These are phyloP conservation scores for Cairina moschata DNA, from an alignment of 2,113 vertebrate genomes.

Conservation along the genomic window DNA sequence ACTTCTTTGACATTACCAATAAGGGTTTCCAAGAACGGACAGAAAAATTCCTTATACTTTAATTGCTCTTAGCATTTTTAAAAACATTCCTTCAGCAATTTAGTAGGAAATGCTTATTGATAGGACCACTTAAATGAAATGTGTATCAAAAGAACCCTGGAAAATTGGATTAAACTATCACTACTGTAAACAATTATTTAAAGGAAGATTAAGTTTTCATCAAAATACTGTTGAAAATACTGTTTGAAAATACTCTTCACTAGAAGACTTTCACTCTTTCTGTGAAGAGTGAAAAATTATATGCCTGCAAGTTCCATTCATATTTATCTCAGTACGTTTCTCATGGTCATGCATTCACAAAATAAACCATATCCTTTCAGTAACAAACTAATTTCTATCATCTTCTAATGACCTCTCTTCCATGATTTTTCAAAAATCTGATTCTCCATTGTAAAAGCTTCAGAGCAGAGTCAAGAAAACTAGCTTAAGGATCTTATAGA, in stretches of 20 bases:
- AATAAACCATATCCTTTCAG: neutral
- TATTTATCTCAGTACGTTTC: neutral
- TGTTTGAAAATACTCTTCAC: neutral
- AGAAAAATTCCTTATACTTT: constrained; percentile 23
- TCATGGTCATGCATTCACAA: neutral
- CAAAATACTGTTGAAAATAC: neutral
- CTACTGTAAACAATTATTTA: neutral
- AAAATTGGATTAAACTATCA: neutral
- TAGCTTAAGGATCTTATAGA: neutral
- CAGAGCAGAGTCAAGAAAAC: neutral
- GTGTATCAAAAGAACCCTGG: rapidly evolving
- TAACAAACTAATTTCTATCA: neutral
- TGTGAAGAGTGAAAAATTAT: neutral
- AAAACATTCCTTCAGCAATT: neutral
- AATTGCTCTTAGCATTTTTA: neutral
- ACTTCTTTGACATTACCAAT: constrained; percentile 25
- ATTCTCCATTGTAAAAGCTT: neutral
- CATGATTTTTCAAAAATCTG: neutral
- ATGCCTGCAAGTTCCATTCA: neutral
- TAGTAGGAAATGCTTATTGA: neutral
- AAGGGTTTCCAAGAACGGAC: neutral
- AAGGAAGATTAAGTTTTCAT: neutral
- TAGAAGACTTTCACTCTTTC: neutral
- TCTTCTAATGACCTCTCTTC: rapidly evolving
- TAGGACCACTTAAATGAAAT: neutral